These are phyloP conservation scores for Dromaius novaehollandiae DNA, from an alignment of 2,113 vertebrate species.

Conservation along the genomic window DNA sequence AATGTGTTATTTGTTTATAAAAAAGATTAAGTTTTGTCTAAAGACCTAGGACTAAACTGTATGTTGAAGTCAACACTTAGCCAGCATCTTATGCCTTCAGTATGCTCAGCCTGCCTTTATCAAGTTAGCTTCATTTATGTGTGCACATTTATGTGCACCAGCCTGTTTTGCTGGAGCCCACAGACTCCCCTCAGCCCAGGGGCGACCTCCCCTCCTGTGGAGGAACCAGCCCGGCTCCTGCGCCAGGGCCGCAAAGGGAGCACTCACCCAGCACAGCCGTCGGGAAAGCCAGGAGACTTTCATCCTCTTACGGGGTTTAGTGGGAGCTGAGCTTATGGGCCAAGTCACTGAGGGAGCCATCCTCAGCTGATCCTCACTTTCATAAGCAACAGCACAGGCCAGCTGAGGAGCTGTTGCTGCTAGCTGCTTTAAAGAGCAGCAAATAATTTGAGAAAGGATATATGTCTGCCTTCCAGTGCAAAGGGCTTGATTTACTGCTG, in stretches of 20 bases:
- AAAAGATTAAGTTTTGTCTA: slow-evolving; percentile 65
- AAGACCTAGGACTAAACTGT: slow-evolving; percentile 52
- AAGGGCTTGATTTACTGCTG: neutral
- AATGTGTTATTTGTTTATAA: slow-evolving; percentile 67
- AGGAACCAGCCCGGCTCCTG: neutral
- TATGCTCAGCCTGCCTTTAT: neutral
- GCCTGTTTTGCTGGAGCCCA: slow-evolving; percentile 2
- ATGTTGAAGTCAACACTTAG: neutral
- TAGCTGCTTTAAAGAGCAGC: neutral
- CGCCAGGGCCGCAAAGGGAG: neutral
- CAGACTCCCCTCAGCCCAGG: neutral
- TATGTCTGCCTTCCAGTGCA: neutral
- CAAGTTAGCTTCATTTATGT: neutral
- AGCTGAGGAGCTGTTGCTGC: neutral
- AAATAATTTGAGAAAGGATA: neutral
- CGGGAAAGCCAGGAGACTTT: neutral
- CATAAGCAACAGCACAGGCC: neutral
- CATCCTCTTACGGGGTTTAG: neutral
- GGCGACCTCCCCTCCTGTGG: neutral
- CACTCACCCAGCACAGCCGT: neutral
- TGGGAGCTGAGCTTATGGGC: neutral
- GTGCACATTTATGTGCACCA: too few species aligned
- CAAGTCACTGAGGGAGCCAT: neutral
- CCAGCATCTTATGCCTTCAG: neutral
- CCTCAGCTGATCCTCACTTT: neutral